A percentile compares a stretch with the other conserved stretches of the same genome.
Conservation (phyloP, 2,797 vertebrate genomes). For the Taeniopygia guttata region DNA sequence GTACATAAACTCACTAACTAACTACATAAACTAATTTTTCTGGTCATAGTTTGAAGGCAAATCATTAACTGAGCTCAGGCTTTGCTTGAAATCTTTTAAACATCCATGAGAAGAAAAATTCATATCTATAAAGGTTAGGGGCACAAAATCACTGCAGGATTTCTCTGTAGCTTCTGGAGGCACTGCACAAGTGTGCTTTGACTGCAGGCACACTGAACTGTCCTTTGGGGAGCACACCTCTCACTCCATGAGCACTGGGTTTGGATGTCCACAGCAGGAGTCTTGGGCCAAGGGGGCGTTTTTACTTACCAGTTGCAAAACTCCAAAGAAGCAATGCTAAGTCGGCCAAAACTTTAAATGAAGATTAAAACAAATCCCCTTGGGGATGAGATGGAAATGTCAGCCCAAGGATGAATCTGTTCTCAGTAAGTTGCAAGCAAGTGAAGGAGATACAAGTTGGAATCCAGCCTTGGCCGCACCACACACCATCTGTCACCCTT, state of each 20-base stretch:
- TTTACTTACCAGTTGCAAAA: neutral
- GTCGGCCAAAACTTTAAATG: slow-evolving; percentile 3
- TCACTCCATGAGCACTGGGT: neutral
- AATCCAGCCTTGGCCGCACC: slow-evolving; percentile 41
- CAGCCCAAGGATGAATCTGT: slow-evolving; percentile 51
- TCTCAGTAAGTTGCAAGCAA: neutral
- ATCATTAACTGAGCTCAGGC: neutral
- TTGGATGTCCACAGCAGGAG: neutral
- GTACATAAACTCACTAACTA: neutral
- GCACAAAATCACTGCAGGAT: neutral
- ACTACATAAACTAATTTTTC: neutral
- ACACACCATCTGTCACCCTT: slow-evolving; percentile 48
- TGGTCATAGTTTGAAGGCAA: neutral
- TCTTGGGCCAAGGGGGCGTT: neutral
- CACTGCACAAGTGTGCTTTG: accelerated
- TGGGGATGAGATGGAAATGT: slow-evolving; percentile 54
- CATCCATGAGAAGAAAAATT: neutral
- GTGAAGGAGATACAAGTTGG: slow-evolving; percentile 11
- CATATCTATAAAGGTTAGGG: neutral
- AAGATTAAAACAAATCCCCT: slow-evolving; percentile 35
- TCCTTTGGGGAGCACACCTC: neutral
- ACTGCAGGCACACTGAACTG: neutral
- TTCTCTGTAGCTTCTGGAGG: neutral
- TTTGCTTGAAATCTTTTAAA: neutral
- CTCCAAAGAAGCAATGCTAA: neutral